Base-by-base conservation (phyloP, 2,113 vertebrate species). In the Pomatorhinus ruficollis region DNA sequence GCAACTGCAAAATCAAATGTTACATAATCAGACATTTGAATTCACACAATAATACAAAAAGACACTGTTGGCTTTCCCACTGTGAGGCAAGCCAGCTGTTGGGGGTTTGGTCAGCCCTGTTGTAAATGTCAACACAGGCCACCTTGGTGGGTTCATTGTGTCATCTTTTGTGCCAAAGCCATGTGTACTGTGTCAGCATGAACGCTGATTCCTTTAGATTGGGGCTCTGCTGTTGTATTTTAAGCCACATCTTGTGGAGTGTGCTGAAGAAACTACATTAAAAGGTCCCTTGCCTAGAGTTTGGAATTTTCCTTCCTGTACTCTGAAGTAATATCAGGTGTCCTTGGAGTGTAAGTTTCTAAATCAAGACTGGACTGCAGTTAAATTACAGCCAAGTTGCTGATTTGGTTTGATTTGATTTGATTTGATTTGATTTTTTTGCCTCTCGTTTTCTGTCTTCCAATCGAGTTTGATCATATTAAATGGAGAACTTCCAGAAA, bases 1-100 rank as follows among this genome's bases (percentile, higher is more conserved):
- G 88, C 56, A 76, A 81, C 53, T 71, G 76, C 52, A 76, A 81
- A 90, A 86, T 75, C 80, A 80, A 89, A 35, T 59, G 61, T 96
- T 96, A 71, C 9, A 25, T 94, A 96, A 94, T 47, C 68, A 83
- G 90, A 15, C 60, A 31, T 89, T 78, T 81, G 44, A 89, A 90
- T 90, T 92, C 42, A 71, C 52, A 42, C 45, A 70, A 7, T 39
- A 39, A 33, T 19, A 35, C n/a, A 56, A 19, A 94, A 87, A 44
- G 50, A 13, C 7, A 10, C 25, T 69, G 23, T 40, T 85, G 30
- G 40, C 33, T 71, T 93, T 93, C 52, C 59, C 24, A 7, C 2
- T 40, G 44, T 19, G 44, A 59, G 33, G 33, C 28, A 49, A 24
- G 54, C 15, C 44, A 56, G 1, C 27, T 37, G 11, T 17, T 81